A percentile compares a stretch with the other conserved stretches of the same genome.
Evolutionary conservation across 2,888 invertebrate genomes (phyloP).

Genomic region (Machimus atricapillus): DNA sequence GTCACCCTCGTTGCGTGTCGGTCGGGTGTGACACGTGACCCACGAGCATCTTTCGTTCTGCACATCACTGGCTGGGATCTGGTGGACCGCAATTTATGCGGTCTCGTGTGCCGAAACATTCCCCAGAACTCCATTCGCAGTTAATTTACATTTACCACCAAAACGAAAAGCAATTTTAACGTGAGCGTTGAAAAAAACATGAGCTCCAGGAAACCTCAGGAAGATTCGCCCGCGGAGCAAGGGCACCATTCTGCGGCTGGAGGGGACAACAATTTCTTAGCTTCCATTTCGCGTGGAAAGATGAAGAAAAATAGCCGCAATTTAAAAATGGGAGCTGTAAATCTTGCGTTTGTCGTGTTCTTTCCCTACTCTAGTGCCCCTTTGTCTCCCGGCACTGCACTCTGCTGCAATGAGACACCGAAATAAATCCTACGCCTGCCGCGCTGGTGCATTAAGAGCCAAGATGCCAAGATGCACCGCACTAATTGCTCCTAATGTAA

Average conservation of each 20-base stretch:
- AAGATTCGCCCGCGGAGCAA: neutral
- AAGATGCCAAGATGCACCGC: neutral
- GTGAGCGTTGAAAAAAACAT: conserved; percentile 16
- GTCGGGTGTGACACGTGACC: neutral
- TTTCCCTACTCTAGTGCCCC: neutral
- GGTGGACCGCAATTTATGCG: neutral
- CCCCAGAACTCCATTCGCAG: neutral
- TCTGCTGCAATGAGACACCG: neutral
- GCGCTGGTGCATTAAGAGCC: neutral
- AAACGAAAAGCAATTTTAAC: neutral
- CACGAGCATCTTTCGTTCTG: neutral
- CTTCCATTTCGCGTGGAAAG: neutral
- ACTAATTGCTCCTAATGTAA: conserved; percentile 32
- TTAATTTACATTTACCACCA: conserved; percentile 26
- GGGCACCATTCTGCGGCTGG: neutral
- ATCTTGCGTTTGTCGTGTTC: neutral
- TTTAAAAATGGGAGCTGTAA: conserved; percentile 12
- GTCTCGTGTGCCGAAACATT: neutral
- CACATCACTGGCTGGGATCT: neutral
- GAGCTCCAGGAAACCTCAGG: neutral
- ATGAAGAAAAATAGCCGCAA: conserved; percentile 22
- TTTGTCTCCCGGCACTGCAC: neutral
- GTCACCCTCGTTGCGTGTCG: neutral
- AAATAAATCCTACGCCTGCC: neutral
- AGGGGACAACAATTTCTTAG: neutral